Percentiles rank a stretch among this genome's conserved stretches.
phyloP scores from a whole-genome alignment of 2,113 vertebrate genomes.

The Onychostruthus taczanowskii region DNA sequence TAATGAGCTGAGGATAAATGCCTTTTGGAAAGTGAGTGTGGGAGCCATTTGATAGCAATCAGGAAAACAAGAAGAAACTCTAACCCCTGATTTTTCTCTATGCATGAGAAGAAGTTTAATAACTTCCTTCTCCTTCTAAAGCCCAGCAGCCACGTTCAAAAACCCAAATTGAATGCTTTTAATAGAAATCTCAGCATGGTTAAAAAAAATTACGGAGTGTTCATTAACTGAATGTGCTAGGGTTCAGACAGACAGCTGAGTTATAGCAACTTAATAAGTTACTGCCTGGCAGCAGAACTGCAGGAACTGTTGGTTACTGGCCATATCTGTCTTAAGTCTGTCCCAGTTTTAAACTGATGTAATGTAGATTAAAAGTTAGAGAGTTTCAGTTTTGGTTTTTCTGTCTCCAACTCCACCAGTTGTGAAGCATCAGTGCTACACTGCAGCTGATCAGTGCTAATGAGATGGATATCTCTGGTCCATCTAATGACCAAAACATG shows the following conservation, averaged over 20 bases:
- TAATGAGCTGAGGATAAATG: not conserved
- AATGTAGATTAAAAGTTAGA: not conserved
- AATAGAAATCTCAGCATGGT: constrained; percentile 39
- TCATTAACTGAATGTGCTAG: constrained; percentile 20
- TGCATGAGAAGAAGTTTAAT: not conserved
- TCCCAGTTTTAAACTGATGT: not conserved
- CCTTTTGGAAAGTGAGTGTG: not conserved
- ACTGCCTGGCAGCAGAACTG: constrained; percentile 15
- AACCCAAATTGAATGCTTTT: not conserved
- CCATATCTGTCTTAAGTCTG: not conserved
- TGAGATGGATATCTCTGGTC: not conserved
- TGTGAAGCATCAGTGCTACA: not conserved
- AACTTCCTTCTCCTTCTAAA: not conserved
- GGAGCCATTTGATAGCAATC: not conserved
- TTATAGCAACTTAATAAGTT: constrained; percentile 3
- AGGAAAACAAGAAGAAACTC: not conserved
- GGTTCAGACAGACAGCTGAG: constrained; percentile 26
- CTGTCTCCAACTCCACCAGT: not conserved
- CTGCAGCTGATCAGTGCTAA: not conserved
- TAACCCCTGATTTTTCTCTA: not conserved
- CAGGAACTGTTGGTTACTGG: not conserved
- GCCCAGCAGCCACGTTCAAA: constrained; percentile 2
- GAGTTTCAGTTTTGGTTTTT: not conserved
- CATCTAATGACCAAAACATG: not conserved
- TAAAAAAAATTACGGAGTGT: not conserved